Conservation (phyloP, 2,888 invertebrate genomes). For the Caenorhabditis sp. region DNA sequence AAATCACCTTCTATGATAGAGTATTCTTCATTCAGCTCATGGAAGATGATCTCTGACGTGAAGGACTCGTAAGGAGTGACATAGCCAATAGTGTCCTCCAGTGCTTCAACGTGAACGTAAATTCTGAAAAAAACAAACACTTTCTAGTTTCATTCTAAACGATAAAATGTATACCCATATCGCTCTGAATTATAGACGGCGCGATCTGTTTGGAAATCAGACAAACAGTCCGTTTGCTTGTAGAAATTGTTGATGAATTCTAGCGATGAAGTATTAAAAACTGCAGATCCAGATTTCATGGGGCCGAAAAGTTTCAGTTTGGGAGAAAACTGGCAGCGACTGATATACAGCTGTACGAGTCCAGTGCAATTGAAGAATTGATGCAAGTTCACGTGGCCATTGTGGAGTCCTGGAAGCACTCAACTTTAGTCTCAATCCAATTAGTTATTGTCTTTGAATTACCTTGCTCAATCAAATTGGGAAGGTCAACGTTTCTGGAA, state of each 20-base stretch:
- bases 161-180: slow-evolving; percentile 2
- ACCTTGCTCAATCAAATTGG: slow-evolving; percentile 11
- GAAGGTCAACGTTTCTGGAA: slow-evolving; percentile 22
- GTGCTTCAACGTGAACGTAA: slow-evolving; percentile 25
- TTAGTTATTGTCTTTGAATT: background rate
- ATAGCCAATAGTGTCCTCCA: slow-evolving; percentile 38
- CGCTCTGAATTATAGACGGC: slow-evolving; percentile 6
- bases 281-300: background rate
- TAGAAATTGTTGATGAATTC: background rate
- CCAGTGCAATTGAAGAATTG: slow-evolving; percentile 30
- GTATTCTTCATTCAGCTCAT: slow-evolving; percentile 38
- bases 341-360: slow-evolving; percentile 10
- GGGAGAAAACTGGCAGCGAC: slow-evolving; percentile 31
- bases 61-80: slow-evolving; percentile 14
- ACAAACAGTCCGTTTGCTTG: background rate
- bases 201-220: slow-evolving; percentile 8
- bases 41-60: background rate
- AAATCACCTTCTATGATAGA: background rate
- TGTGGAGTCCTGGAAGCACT: background rate
- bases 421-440: background rate
- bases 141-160: background rate
- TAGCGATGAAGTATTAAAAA: background rate
- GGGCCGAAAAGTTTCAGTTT: slow-evolving; percentile 21
- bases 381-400: background rate
- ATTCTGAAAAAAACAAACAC: slow-evolving; percentile 10